Base-by-base conservation (phyloP, 2,113 vertebrate species). In the Muscicapa adusta region DNA sequence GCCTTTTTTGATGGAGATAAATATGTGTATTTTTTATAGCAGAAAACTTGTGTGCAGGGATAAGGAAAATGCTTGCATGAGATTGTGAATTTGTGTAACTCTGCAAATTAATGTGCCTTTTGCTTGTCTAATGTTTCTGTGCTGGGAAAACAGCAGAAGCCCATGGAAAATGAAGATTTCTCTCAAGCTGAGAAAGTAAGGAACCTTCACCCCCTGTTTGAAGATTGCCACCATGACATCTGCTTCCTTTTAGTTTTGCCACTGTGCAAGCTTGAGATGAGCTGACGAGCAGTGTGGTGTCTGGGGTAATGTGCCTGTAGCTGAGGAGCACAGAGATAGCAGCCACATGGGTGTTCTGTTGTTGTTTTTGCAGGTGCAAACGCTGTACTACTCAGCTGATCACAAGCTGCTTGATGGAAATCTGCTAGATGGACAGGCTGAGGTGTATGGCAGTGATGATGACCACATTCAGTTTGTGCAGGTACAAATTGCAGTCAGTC, bases 381-480 rank as follows among this genome's bases (percentile, higher is more conserved):
- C 98, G 98, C 98, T 99, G 98, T 99, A 99, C 99, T 99, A 99
- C 98, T 99, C 99, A 98, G 98, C 99, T 97, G 99, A 99, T 98
- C 99, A 99, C 98, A 99, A 99, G 98, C 99, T 99, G 98, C 98
- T 99, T 98, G 99, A 99, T 98, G 99, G 99, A 98, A 99, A 98
- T 98, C 98, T 99, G 97, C 98, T 99, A 98, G 99, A 99, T 97
- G 99, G 98, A 98, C 99, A 99, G 98, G 98, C 98, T 99, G 99
- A 99, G 98, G 98, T 99, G 98, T 99, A 99, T 99, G 98, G 98
- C 98, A 98, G 98, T 98, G 99, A 99, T 97, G 99, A 99, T 98
- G 99, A 99, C 98, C 98, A 99, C 98, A 98, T 99, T 98, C 99
- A 99, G 98, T 99, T 99, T 99, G 99, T 99, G 98, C 99, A 99